These are phyloP conservation scores for Zosterops hypoxanthus DNA, from an alignment of 2,113 vertebrate genomes.

Conservation along the genomic window DNA sequence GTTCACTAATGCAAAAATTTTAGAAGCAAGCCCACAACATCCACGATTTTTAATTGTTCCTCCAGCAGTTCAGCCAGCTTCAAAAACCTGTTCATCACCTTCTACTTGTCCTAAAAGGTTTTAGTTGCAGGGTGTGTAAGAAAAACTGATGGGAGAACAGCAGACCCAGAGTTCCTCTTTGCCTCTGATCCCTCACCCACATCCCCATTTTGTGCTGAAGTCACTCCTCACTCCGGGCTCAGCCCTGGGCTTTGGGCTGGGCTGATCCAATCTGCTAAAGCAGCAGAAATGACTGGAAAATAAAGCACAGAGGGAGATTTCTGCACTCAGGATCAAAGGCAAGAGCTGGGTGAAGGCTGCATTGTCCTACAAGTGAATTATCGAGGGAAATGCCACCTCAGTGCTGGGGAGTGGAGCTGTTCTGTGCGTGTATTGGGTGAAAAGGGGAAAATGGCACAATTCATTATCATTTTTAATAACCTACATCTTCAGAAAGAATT, in stretches of 20 bases:
- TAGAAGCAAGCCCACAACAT: background rate
- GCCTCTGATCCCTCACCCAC: background rate
- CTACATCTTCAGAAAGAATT: background rate
- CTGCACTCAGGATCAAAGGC: background rate
- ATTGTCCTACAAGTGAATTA: background rate
- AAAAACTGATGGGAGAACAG: background rate
- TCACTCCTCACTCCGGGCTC: background rate
- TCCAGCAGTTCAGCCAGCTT: background rate
- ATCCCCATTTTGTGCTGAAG: background rate
- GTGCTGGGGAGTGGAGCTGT: background rate
- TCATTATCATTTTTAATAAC: background rate
- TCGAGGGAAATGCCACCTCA: background rate
- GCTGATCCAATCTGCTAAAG: background rate
- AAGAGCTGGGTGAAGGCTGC: background rate
- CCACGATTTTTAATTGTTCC: background rate
- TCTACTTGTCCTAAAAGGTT: background rate
- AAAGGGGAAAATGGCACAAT: background rate
- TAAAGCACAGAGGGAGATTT: background rate
- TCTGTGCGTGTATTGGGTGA: fast-evolving
- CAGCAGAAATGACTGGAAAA: background rate
- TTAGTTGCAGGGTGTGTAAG: background rate
- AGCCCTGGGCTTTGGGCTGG: background rate
- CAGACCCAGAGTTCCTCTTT: background rate
- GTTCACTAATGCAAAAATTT: background rate
- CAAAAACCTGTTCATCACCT: background rate